Base-by-base conservation (phyloP, 2,888 invertebrate genomes). In the Tillus elongatus region DNA sequence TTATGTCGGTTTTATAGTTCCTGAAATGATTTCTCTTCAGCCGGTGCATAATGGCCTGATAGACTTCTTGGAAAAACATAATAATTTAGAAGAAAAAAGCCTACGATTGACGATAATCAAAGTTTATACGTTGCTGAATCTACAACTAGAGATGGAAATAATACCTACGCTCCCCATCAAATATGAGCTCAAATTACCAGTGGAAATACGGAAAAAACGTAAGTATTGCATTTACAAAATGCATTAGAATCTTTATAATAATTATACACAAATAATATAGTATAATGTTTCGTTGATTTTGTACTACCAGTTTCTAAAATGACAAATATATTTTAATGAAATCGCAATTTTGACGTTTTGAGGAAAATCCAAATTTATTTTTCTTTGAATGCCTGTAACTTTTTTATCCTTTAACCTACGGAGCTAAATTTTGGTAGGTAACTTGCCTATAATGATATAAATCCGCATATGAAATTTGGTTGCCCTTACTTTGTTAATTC, bases 71-170 rank as follows among this genome's bases (percentile, higher is more conserved):
- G 29, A 35, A 28, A 47, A 46, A 37, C 42, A 43, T 36, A 47
- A 51, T 13, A 43, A 40, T 15, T 37, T 41, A 4, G 46, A 45
- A 12, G 42, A 46, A 4, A 30, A 40, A 8, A 36, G 35, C 33
- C 36, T 42, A 24, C 34, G 49, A 26, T 32, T 50, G 37, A 40
- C 43, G 8, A 41, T 43, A 32, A 47, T 42, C 13, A 46, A 45
- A 28, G 51, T 45, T 9, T 51, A 45, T 27, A 50, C 50, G 8
- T 47, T 52, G 26, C 33, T 52, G 15, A 40, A 51, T 36, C 34
- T 46, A 13, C 43, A 44, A 13, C 37, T 50, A 4, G 36, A 37
- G 2, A 6, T 8, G 6, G n/a, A 6, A 19, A 6, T 48, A 38
- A 6, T 19, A 8, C 6, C 6, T 8, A 8, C 6, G 6, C n/a